These are phyloP conservation scores for Centrocercus urophasianus DNA, from an alignment of 2,113 vertebrate genomes.

Conservation along the genomic window DNA sequence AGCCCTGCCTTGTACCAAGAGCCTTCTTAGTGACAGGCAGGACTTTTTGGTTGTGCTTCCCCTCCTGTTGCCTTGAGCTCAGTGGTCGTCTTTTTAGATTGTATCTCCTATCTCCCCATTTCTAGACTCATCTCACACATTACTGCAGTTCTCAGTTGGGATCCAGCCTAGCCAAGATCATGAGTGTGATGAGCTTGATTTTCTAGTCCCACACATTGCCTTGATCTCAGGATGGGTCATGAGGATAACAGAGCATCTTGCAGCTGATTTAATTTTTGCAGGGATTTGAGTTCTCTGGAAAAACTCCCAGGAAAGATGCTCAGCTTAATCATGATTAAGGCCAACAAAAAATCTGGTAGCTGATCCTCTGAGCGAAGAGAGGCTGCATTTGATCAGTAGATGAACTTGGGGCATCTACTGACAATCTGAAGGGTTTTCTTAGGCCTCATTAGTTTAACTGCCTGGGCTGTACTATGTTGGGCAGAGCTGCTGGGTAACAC, in stretches of 20 bases:
- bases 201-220: neutral
- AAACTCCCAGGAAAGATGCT: conserved; percentile 7
- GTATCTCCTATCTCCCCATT: neutral
- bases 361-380: conserved; percentile 29
- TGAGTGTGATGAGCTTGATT: neutral
- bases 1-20: neutral
- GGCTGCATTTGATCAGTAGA: neutral
- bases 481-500: neutral
- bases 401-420: neutral
- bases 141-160: neutral
- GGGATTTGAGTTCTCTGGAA: conserved; percentile 44
- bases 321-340: conserved; percentile 62
- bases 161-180: neutral
- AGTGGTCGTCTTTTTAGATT: neutral
- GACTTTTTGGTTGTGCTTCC: neutral
- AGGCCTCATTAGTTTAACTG: neutral
- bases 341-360: conserved; percentile 48
- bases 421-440: neutral
- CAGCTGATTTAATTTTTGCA: conserved; percentile 33
- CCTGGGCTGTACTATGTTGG: neutral
- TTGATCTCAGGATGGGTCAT: neutral
- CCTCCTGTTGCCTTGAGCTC: neutral
- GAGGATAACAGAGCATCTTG: neutral
- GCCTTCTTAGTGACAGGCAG: neutral
- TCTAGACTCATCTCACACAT: neutral